Base-by-base conservation (phyloP, 1,140 invertebrate genomes). In the Zaprionus gabonicus region DNA sequence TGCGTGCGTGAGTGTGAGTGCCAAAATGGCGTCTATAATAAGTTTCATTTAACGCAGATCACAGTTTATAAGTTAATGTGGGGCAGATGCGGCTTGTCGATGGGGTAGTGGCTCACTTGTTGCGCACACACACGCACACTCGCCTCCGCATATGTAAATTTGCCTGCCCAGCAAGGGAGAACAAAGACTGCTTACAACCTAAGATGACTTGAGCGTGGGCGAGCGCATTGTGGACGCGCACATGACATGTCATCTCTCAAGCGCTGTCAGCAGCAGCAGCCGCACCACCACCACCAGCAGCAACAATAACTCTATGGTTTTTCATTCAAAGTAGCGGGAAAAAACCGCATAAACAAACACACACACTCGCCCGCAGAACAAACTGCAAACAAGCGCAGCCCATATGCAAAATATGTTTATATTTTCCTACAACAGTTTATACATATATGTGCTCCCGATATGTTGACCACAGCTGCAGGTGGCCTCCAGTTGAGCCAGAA, bases 21-120 rank as follows among this genome's bases (percentile, higher is more conserved):
- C 69, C 80, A 77, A 84, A 87, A 78, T 88, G 71, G 73, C 76
- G 73, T 56, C 80, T 66, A 62, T 75, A 87, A 81, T 88, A 82
- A 87, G 73, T 86, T 75, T 56, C 28, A 67, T 69, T 68, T 55
- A 56, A 69, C 57, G 49, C 13, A 62, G 57, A 56, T 62, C 49
- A 38, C 36, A 74, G 57, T 49, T 74, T 44, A 68, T 44, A 60
- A 23, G 27, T 51, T 38, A 66, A 27, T 57, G 20, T 38, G n/a
- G 28, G 13, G 41, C 17, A 31, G 53, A 9, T 20, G 4, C 9
- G 13, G 25, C 12, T 10, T n/a, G 12, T 17, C 20, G 38, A 44
- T 31, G 31, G 31, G 12, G 17, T 27, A 13, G 44, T 15, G 31
- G 9, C 49, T 20, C 65, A 87, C 84, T 87, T 87, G 84, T 88